phyloP scores from a whole-genome alignment of 2,797 vertebrate species.

The Platalea minor region DNA sequence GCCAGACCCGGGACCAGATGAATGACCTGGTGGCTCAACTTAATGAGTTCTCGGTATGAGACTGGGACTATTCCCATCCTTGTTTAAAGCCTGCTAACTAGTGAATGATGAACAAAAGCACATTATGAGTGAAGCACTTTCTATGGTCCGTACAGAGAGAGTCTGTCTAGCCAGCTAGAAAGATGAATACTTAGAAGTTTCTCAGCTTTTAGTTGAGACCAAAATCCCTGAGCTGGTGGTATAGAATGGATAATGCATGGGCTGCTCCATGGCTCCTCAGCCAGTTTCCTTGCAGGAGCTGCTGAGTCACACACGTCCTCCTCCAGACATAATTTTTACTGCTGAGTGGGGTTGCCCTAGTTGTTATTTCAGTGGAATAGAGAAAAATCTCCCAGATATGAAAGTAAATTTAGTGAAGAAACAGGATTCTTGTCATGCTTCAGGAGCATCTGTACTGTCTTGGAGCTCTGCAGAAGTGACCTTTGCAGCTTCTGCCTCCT shows the following conservation, averaged over 20 bases:
- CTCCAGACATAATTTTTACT: neutral
- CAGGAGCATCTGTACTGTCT: neutral
- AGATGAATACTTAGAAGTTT: neutral
- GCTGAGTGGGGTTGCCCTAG: neutral
- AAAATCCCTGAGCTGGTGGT: neutral
- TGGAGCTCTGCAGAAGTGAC: neutral
- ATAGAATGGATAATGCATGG: neutral
- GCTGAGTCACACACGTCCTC: neutral
- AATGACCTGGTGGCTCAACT: slow-evolving; percentile 87
- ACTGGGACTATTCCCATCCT: neutral
- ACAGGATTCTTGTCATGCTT: neutral
- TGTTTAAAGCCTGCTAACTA: slow-evolving; percentile 14
- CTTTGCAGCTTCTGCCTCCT: neutral
- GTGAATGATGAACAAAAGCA: neutral
- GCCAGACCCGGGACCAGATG: slow-evolving; percentile 90
- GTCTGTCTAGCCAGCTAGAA: neutral
- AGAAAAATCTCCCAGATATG: neutral
- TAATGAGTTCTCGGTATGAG: slow-evolving; percentile 84
- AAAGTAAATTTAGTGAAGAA: neutral
- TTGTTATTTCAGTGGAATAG: neutral
- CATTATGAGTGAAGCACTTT: neutral
- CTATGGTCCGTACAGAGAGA: neutral
- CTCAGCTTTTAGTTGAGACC: neutral
- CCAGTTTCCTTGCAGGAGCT: neutral
- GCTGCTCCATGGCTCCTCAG: neutral